phyloP scores from a whole-genome alignment of 2,888 invertebrate species.

The Tenthredo distinguenda region DNA sequence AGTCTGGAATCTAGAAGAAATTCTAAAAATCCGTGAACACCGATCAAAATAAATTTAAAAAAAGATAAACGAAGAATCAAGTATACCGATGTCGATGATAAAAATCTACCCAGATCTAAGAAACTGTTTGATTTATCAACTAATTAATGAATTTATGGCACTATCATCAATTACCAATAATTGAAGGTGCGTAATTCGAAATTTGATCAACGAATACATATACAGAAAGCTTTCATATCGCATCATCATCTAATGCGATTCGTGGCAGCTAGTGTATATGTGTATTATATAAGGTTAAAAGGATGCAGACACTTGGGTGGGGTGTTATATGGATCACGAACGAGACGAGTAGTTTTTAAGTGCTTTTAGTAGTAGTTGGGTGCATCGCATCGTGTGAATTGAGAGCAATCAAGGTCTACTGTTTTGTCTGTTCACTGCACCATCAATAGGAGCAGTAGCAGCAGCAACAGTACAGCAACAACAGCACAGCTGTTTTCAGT shows the following conservation, averaged over 20 bases:
- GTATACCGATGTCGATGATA: too few species aligned
- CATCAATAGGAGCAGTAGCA: background rate
- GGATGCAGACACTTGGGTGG: background rate
- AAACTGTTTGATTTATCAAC: too few species aligned
- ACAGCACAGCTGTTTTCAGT: background rate
- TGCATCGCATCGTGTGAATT: background rate
- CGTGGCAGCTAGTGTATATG: background rate
- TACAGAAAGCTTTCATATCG: background rate
- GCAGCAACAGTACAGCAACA: background rate
- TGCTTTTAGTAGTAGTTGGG: background rate
- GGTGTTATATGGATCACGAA: background rate
- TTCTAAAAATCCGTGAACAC: too few species aligned
- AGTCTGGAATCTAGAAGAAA: too few species aligned
- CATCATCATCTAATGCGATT: background rate
- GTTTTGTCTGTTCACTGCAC: background rate
- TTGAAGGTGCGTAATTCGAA: background rate
- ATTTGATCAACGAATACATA: background rate
- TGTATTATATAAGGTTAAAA: background rate
- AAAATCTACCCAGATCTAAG: too few species aligned
- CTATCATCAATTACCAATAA: background rate
- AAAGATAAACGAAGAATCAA: too few species aligned
- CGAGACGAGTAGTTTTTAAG: conserved; percentile 2
- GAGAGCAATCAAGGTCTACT: background rate
- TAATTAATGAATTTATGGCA: too few species aligned
- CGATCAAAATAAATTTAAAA: too few species aligned